Base-by-base conservation (phyloP, 2,888 invertebrate species). In the Liodrosophila aerea region DNA sequence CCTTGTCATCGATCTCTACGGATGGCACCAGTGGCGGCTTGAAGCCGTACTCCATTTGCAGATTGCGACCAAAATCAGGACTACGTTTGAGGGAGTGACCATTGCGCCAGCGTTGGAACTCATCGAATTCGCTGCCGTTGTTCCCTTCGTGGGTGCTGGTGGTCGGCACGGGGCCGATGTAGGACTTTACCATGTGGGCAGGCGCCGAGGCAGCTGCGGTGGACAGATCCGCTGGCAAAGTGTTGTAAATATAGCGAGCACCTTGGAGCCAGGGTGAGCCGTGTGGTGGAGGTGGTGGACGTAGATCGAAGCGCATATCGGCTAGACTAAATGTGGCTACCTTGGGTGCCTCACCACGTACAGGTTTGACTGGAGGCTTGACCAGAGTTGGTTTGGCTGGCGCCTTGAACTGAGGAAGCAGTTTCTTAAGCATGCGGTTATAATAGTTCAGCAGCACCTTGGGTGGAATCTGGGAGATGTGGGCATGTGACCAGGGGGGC, bases 21-120 rank as follows among this genome's bases (percentile, higher is more conserved):
- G 96, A 96, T 0, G 96, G 96, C 62, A 95, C 92, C 74, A 96
- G 88, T 0, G 96, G 96, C 0, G 96, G 96, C 78, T 94, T 95
- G 73, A 96, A 96, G 0, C 95, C 94, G 74, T 96, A 96, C 71
- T 96, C 96, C 82, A 96, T 92, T 76, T 94, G 93, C 0, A 95
- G 90, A 65, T 92, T 93, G 54, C 93, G 91, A 12, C 93, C 93
- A 15, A 93, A 91, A 15, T 91, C 91, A 5, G 89, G 88, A 49
- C 92, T 91, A 50, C 92, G 89, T 18, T 91, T 89, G 0, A 87
- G 85, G 47, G 92, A 91, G 22, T 91, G 89, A 13, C 92, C 92
- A 0, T 91, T 90, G 0, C 90, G 85, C 73, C 91, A 90, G 49
- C 88, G 86, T 52, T 88, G 86, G 18, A 86, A 88, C 13, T 86